These are phyloP conservation scores for Brachystomella parvula DNA, from an alignment of 1,140 invertebrate species.

Conservation along the genomic window DNA sequence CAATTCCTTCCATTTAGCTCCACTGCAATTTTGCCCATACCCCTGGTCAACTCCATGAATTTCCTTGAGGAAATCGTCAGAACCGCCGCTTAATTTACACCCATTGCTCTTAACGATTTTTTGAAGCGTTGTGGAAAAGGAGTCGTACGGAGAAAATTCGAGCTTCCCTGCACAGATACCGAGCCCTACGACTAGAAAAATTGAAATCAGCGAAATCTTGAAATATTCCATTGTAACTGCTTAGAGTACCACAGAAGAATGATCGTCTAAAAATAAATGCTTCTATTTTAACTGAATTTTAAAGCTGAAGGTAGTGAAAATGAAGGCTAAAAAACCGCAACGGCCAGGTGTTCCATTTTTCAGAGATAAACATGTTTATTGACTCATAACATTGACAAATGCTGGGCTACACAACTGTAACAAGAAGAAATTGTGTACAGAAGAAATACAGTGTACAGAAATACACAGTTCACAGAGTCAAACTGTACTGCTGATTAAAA, in stretches of 20 bases:
- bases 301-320: too few species aligned
- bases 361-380: too few species aligned
- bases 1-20: neutral
- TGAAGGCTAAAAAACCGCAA: too few species aligned
- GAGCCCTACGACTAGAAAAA: neutral
- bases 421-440: too few species aligned
- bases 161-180: neutral
- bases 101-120: neutral
- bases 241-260: too few species aligned
- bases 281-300: too few species aligned
- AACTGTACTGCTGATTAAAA: neutral
- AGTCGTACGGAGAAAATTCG: neutral
- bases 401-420: too few species aligned
- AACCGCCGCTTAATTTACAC: neutral
- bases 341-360: too few species aligned
- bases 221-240: too few species aligned
- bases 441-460: neutral
- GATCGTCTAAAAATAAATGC: too few species aligned
- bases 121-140: neutral
- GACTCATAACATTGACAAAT: too few species aligned
- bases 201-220: neutral
- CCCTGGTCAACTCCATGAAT: neutral
- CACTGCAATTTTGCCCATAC: neutral
- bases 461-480: neutral
- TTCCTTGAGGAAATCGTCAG: neutral